phyloP scores from a whole-genome alignment of 2,797 vertebrate genomes.

The Petrocephalus sullivani region DNA sequence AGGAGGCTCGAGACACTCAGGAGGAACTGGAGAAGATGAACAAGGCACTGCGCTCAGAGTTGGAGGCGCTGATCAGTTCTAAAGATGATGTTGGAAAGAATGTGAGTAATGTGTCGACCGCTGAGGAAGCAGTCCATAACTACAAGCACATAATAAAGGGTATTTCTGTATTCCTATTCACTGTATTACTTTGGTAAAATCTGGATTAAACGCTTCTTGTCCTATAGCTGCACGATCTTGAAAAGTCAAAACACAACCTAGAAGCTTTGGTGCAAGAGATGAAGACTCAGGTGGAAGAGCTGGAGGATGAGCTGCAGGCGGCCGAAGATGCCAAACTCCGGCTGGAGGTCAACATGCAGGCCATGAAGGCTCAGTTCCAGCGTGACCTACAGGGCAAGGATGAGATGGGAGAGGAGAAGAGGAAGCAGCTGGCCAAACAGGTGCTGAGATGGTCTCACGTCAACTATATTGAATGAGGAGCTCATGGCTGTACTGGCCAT shows the following conservation, averaged over 20 bases:
- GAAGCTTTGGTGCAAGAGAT: slow-evolving; percentile 96
- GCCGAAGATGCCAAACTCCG: slow-evolving; percentile 94
- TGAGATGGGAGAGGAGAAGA: slow-evolving; percentile 96
- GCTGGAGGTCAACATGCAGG: slow-evolving; percentile 98
- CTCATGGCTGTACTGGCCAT: neutral
- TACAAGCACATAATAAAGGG: neutral
- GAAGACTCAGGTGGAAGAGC: slow-evolving; percentile 94
- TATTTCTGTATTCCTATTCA: neutral
- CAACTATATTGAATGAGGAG: neutral
- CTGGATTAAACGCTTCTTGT: neutral
- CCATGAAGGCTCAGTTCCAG: slow-evolving; percentile 92
- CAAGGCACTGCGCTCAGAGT: slow-evolving; percentile 83
- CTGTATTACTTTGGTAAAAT: neutral
- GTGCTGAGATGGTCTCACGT: slow-evolving; percentile 36
- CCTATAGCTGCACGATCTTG: slow-evolving; percentile 86
- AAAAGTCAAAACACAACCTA: slow-evolving; percentile 90
- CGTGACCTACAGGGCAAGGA: slow-evolving; percentile 89
- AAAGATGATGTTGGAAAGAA: slow-evolving; percentile 98
- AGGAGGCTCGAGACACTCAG: slow-evolving; percentile 81
- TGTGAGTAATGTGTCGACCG: slow-evolving; percentile 59
- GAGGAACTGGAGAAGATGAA: slow-evolving; percentile 91
- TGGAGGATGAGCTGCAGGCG: slow-evolving; percentile 94
- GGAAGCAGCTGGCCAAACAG: slow-evolving; percentile 88
- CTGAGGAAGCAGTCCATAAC: neutral
- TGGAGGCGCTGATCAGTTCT: slow-evolving; percentile 97